Base-by-base conservation (phyloP, 1,140 invertebrate genomes). In the Leptinotarsa defecta region DNA sequence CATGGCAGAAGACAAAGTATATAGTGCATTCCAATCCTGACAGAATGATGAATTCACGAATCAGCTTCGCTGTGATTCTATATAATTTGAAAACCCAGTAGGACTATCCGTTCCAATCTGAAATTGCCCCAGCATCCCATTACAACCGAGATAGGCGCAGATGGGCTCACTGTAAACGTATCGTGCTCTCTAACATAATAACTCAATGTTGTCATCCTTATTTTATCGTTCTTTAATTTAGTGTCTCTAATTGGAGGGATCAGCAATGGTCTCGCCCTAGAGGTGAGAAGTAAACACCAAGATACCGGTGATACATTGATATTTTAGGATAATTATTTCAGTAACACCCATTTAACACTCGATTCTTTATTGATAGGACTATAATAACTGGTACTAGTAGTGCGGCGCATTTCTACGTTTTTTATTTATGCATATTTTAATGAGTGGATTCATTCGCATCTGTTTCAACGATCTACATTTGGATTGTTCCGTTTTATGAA, bases 271-370 rank as follows among this genome's bases (percentile, higher is more conserved):
- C 70, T 76, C 76, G 80, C 79, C 82, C 82, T 77, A 64, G 78
- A 84, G 84, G 83, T 84, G 81, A 78, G 77, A 84, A 80, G 67
- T 79, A 77, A 77, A 78, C 78, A 77, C 76, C 67, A 79, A 74
- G 75, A 78, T 67, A 71, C 71, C 80, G 79, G 81, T 85, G 83
- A 85, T 84, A 83, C 84, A 84, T 85, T 78, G 82, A 83, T 82
- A 82, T 84, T 85, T 84, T 84, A 85, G 80, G 83, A 84, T 85
- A 85, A 85, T 85, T 84, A 83, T 85, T 84, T 84, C 82, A 81
- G 82, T 81, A 76, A 82, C 83, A 81, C 83, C 83, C 82, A 82
- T 82, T 84, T 83, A 83, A 82, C 83, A 82, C 83, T 78, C 79
- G 83, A 84, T 83, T 75, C 76, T 68, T 72, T 75, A 57, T 52